Conservation (phyloP, 2,113 vertebrate genomes). For the Nanorana parkeri region DNA sequence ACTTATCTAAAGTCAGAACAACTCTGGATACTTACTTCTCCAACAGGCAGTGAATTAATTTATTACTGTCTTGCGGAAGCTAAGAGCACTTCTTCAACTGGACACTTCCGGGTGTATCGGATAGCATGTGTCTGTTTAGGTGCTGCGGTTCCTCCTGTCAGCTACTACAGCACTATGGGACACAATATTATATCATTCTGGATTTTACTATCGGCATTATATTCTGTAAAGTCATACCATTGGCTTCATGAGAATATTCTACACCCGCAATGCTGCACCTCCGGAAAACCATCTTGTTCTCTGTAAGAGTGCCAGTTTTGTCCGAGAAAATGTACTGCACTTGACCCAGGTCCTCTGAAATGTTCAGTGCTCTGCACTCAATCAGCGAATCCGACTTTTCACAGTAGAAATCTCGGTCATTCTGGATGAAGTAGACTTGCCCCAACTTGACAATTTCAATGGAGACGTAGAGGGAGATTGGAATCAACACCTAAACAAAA, state of each 20-base stretch:
- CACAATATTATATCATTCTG: too few relatives aligned
- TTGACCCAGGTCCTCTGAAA: constrained; percentile 93
- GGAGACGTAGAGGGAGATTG: constrained; percentile 94
- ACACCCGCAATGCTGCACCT: constrained; percentile 90
- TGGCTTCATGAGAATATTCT: constrained; percentile 91
- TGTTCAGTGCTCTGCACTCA: constrained; percentile 91
- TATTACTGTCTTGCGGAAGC: too few relatives aligned
- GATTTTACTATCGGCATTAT: too few relatives aligned
- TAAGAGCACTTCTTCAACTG: too few relatives aligned
- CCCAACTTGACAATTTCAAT: constrained; percentile 96
- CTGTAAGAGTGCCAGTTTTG: constrained; percentile 95
- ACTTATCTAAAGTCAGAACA: too few relatives aligned
- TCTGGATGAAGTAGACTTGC: constrained; percentile 93
- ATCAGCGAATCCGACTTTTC: constrained; percentile 80
- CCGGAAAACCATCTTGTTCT: constrained; percentile 96
- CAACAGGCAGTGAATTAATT: too few relatives aligned
- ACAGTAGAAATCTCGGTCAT: constrained; percentile 87
- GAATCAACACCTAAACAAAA: constrained; percentile 88
- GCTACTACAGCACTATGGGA: too few relatives aligned
- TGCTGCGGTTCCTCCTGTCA: too few relatives aligned
- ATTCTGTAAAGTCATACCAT: constrained; percentile 75
- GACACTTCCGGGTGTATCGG: too few relatives aligned
- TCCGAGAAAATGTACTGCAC: constrained; percentile 94
- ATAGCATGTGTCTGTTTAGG: too few relatives aligned
- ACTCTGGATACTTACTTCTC: too few relatives aligned